Conservation (phyloP, 2,113 vertebrate genomes). For the Aegithalos caudatus region DNA sequence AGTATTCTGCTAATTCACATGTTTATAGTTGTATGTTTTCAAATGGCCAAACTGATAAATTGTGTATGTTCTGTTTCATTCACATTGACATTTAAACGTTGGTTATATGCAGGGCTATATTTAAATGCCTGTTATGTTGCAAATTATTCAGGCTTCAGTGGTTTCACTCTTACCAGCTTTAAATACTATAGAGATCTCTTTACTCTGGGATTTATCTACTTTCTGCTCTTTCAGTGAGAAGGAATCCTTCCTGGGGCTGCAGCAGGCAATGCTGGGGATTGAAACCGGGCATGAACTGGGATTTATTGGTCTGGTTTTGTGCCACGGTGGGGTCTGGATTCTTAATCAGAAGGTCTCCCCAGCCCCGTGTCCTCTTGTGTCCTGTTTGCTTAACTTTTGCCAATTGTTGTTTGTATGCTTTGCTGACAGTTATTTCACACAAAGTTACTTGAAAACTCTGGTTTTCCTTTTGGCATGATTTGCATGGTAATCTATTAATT, state of each 20-base stretch:
- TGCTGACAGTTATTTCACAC: background rate
- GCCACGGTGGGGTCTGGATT: background rate
- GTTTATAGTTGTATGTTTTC: background rate
- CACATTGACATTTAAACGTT: background rate
- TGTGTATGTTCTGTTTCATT: background rate
- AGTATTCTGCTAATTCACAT: constrained; percentile 63
- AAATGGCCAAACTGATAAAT: background rate
- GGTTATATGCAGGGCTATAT: background rate
- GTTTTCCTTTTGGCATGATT: background rate
- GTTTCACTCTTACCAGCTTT: background rate
- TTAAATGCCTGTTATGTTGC: constrained; percentile 13
- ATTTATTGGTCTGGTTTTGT: background rate
- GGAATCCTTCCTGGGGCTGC: background rate
- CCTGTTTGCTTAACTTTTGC: background rate
- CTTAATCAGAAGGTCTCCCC: background rate
- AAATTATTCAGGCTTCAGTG: background rate
- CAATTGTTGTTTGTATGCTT: background rate
- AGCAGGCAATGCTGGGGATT: background rate
- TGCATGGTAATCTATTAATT: constrained; percentile 16
- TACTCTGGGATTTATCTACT: background rate
- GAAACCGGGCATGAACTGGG: background rate
- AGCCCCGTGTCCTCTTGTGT: background rate
- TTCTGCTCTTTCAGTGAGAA: background rate
- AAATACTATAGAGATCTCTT: background rate
- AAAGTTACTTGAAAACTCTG: background rate